A percentile compares a stretch with the other conserved stretches of the same genome.
phyloP scores from a whole-genome alignment of 2,113 vertebrate species.

The Petaurus breviceps region DNA sequence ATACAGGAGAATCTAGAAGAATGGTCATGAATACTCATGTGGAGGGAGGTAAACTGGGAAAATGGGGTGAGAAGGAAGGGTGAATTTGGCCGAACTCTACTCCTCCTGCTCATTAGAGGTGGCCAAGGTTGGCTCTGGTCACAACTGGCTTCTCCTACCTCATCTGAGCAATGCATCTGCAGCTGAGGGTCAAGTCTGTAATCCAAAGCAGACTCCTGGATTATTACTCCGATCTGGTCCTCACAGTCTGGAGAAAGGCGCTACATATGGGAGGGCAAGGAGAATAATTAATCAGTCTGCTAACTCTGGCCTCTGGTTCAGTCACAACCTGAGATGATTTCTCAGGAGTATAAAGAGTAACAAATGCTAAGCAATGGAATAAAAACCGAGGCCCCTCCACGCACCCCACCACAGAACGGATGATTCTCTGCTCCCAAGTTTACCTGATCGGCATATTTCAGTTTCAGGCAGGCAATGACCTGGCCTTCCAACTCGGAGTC shows the following conservation, averaged over 20 bases:
- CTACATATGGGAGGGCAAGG: slow-evolving; percentile 79
- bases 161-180: slow-evolving; percentile 95
- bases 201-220: slow-evolving; percentile 97
- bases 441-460: slow-evolving; percentile 98
- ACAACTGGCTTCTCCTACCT: slow-evolving; percentile 84
- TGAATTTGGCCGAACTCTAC: background rate
- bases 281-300: slow-evolving; percentile 15
- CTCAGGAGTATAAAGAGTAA: slow-evolving; percentile 1
- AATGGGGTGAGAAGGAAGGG: background rate
- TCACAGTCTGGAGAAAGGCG: slow-evolving; percentile 97
- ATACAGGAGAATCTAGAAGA: background rate
- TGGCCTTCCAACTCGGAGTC: slow-evolving; percentile 96
- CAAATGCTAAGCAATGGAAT: background rate
- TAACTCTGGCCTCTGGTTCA: background rate
- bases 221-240: slow-evolving; percentile 96
- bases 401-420: background rate
- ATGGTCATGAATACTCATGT: background rate
- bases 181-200: slow-evolving; percentile 98
- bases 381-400: background rate
- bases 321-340: background rate
- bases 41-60: background rate
- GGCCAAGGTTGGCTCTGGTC: background rate
- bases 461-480: slow-evolving; percentile 96
- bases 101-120: background rate
- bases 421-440: background rate